Evolutionary conservation across 2,797 vertebrate genomes (phyloP), one percentile per base, ranked within the genome.

Genomic region (Sorex maritimensis): DNA sequence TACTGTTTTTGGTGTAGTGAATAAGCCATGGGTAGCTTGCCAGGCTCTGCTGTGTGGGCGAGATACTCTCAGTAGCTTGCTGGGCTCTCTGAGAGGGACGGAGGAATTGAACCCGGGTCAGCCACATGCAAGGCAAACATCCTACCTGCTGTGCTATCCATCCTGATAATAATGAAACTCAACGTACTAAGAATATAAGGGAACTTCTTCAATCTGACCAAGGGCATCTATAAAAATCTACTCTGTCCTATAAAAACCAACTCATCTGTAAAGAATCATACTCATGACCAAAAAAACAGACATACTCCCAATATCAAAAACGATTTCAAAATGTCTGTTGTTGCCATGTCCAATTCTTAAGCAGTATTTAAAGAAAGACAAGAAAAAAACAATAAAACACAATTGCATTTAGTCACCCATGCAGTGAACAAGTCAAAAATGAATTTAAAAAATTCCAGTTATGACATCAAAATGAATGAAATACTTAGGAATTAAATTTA

Each of bases 401-500:
- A 69, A 2, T 15, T 69, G 23, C 21, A 93, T 78, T 94, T 87
- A 61, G 68, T 89, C 61, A 81, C 5, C 81, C 12, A 30, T 85
- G 15, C 30, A 92, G 86, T 46, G 14, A 90, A 86, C 2, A 44
- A 92, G 74, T 63, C 23, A 82, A 86, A 80, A 68, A 81, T 87
- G 34, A 88, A 73, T 46, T 82, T 72, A 82, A 21, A 93, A 89
- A 92, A 74, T 58, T 86, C 14, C 14, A 78, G 49, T 91, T 74
- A 69, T 8, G 67, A 0, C 38, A 90, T 30, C 12, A 72, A 91
- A 92, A 79, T n/a, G n/a, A 92, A 80, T 67, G 92, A 91, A 90
- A 94, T 44, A 94, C 2, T 63, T 3, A 63, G 17, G 26, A 92
- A 90, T 67, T 72, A 87, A 74, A 82, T 67, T 78, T 77, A 83